These are phyloP conservation scores for Molossus alvarezi DNA, from an alignment of 2,797 vertebrate species.

Conservation along the genomic window DNA sequence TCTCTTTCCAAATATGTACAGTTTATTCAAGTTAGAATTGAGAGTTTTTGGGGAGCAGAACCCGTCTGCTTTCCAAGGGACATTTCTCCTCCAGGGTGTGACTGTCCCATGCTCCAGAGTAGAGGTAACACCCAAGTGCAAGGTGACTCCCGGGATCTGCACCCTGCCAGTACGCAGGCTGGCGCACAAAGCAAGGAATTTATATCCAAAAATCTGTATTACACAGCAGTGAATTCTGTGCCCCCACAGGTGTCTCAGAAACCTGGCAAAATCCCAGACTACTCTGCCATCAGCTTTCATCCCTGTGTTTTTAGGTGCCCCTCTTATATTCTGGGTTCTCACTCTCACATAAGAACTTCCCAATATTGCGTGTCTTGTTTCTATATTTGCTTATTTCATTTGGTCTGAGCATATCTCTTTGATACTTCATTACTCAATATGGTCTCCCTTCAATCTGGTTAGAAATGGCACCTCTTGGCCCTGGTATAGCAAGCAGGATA, in stretches of 20 bases:
- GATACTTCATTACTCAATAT: not conserved
- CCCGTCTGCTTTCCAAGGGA: not conserved
- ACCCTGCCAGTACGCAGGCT: fast-evolving
- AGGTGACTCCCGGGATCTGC: not conserved
- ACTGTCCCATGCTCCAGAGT: fast-evolving
- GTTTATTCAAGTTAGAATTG: not conserved
- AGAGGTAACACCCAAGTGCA: not conserved
- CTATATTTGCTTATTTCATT: not conserved
- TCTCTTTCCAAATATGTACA: not conserved
- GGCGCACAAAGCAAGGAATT: fast-evolving
- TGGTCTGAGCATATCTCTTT: not conserved
- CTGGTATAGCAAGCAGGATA: not conserved
- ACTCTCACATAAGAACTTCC: not conserved
- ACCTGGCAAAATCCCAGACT: not conserved
- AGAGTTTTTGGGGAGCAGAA: not conserved
- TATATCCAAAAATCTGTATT: fast-evolving
- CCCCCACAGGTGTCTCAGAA: not conserved
- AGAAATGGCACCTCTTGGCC: not conserved
- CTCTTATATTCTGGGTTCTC: not conserved
- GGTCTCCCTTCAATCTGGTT: not conserved
- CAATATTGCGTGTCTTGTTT: not conserved
- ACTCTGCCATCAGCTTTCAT: not conserved
- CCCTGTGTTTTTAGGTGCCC: not conserved
- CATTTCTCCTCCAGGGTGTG: not conserved
- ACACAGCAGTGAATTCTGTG: not conserved